Conservation (phyloP, 1,140 invertebrate genomes). For the Tetragonula clypearis region DNA sequence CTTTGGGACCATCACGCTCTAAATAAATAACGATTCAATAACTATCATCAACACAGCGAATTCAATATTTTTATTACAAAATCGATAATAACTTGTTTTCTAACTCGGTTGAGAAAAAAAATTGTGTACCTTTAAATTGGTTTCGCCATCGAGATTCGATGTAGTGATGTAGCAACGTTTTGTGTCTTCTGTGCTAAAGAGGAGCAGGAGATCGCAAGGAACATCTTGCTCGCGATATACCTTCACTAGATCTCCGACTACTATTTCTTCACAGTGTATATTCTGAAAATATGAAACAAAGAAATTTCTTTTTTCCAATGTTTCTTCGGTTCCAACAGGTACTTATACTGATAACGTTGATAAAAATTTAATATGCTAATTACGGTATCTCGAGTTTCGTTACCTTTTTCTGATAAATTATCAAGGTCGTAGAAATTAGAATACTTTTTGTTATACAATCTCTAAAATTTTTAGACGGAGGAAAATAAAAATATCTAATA, state of each 20-base stretch:
- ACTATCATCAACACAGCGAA: background rate
- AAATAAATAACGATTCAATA: background rate
- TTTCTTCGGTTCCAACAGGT: no score
- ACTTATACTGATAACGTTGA: background rate
- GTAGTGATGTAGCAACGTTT: conserved; percentile 85
- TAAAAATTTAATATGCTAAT: background rate
- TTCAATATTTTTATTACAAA: background rate
- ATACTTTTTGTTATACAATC: no score
- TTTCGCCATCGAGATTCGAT: conserved; percentile 88
- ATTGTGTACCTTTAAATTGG: conserved; percentile 84
- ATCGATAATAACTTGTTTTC: background rate
- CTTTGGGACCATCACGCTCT: conserved; percentile 69
- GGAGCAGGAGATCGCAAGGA: conserved; percentile 90
- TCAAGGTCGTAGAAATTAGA: background rate
- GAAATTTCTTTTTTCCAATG: background rate
- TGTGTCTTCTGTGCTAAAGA: conserved; percentile 80
- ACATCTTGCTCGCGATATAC: conserved; percentile 88
- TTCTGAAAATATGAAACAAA: conserved; percentile 64
- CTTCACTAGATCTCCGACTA: conserved; percentile 89
- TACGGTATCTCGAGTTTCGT: background rate
- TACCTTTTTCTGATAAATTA: background rate
- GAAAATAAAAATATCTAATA: no score
- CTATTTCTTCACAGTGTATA: conserved; percentile 83
- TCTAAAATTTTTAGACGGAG: no score
- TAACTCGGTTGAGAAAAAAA: background rate